Conservation (phyloP, 2,113 vertebrate genomes). For the Patagioenas fasciata region DNA sequence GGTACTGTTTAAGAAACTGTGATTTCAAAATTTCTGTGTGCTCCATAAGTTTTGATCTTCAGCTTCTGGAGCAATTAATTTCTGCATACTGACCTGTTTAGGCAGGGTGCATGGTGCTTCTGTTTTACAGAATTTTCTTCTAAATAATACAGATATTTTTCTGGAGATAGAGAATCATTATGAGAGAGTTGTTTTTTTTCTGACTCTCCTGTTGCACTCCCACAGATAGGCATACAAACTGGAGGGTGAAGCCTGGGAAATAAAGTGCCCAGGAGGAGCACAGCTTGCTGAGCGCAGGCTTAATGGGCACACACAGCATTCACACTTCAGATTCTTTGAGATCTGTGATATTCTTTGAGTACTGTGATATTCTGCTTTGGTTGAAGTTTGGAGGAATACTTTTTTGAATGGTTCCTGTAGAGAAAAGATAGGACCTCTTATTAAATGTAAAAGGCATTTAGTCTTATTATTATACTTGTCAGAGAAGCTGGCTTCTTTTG, state of each 20-base stretch:
- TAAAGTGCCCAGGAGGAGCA: neutral
- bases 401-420: neutral
- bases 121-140: neutral
- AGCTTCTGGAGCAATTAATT: neutral
- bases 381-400: neutral
- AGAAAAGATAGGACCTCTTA: neutral
- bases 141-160: neutral
- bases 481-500: neutral
- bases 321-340: neutral
- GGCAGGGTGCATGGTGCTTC: neutral
- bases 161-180: neutral
- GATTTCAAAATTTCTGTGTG: neutral
- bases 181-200: neutral
- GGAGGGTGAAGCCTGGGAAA: neutral
- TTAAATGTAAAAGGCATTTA: neutral
- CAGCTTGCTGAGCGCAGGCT: neutral
- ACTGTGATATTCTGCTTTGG: neutral
- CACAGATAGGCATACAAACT: accelerated
- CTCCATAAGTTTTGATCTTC: neutral
- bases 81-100: neutral
- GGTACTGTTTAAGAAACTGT: neutral
- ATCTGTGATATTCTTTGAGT: neutral
- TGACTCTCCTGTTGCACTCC: neutral
- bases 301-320: neutral
- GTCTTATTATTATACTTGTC: neutral